Conservation (phyloP, 2,113 vertebrate species). For the Neoarius graeffei region DNA sequence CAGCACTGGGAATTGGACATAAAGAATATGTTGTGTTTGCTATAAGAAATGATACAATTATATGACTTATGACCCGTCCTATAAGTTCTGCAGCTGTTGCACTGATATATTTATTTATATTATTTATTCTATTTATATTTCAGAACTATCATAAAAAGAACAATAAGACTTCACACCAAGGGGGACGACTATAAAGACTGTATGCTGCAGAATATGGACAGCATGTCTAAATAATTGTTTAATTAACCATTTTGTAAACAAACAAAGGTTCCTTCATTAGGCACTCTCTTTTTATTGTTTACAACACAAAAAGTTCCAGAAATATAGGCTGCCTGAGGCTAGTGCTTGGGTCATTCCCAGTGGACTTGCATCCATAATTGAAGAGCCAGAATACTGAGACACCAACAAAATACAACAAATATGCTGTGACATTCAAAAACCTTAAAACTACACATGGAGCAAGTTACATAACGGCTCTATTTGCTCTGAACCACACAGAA, state of each 20-base stretch:
- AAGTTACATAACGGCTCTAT: conserved; percentile 34
- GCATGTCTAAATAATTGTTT: not conserved
- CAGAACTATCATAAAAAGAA: not conserved
- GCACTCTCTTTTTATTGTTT: conserved; percentile 1
- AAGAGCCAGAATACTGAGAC: conserved; percentile 23
- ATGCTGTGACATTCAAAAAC: conserved; percentile 42
- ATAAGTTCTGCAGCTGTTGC: not conserved
- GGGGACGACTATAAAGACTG: not conserved
- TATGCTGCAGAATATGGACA: not conserved
- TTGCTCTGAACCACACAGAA: conserved; percentile 10
- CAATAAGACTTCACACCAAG: not conserved
- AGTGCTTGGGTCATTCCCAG: not conserved
- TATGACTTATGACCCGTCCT: not conserved
- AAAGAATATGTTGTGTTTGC: not conserved
- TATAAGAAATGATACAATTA: not conserved
- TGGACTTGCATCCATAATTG: conserved; percentile 1
- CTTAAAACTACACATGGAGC: conserved; percentile 38
- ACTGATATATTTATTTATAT: not conserved
- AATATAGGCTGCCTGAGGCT: not conserved
- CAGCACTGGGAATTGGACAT: not conserved
- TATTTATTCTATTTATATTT: not conserved
- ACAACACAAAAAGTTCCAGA: not conserved
- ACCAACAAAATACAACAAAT: conserved; percentile 28
- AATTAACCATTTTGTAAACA: not conserved
- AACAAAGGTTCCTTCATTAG: not conserved